These are phyloP conservation scores for Cylloceria caligata DNA, from an alignment of 2,888 invertebrate genomes.

Conservation along the genomic window DNA sequence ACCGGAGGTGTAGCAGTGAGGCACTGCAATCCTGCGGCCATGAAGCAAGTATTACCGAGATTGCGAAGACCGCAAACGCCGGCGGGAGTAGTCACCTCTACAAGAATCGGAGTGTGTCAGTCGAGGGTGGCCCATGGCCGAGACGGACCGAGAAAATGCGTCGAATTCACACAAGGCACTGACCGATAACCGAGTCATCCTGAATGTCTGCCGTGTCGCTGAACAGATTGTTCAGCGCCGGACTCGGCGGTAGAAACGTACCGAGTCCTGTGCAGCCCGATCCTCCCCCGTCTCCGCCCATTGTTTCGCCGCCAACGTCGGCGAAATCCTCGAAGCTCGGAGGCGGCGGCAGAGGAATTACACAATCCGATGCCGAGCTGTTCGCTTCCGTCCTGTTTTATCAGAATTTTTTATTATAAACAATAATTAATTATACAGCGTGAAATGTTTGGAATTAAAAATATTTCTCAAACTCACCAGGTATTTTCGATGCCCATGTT, in stretches of 20 bases:
- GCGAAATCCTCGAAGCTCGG: constrained; percentile 79
- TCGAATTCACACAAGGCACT: constrained; percentile 46
- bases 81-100: constrained; percentile 78
- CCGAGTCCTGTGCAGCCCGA: constrained; percentile 78
- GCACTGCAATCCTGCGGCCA: constrained; percentile 87
- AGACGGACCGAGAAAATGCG: constrained; percentile 11
- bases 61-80: constrained; percentile 87
- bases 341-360: constrained; percentile 80
- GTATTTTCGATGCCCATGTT: constrained; percentile 85
- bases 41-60: constrained; percentile 87
- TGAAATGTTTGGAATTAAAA: too few species aligned
- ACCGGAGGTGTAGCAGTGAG: constrained; percentile 86
- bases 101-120: constrained; percentile 50
- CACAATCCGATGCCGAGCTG: constrained; percentile 79
- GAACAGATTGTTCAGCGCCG: constrained; percentile 81
- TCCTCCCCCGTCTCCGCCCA: constrained; percentile 72
- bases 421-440: too few species aligned
- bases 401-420: neutral
- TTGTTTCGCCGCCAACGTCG: constrained; percentile 78
- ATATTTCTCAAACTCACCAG: constrained; percentile 77
- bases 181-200: constrained; percentile 82
- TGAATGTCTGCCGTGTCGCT: constrained; percentile 81
- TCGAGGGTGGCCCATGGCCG: neutral
- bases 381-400: constrained; percentile 80
- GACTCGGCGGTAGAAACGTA: constrained; percentile 81